A percentile compares a stretch with the other conserved stretches of the same genome.
Conservation (phyloP, 2,797 vertebrate genomes). For the Pteropus rufus region DNA sequence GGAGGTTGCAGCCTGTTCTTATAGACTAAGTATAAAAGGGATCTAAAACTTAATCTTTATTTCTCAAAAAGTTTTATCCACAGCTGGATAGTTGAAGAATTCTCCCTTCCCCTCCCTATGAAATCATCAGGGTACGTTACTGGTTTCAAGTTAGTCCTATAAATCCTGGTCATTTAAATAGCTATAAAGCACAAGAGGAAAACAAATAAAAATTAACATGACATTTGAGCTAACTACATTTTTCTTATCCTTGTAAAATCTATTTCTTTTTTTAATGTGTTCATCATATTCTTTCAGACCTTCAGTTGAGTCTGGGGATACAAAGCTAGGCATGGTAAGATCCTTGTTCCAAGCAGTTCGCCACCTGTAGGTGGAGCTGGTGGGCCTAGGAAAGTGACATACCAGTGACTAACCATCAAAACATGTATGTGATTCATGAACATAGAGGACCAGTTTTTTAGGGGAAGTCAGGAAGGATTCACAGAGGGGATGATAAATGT, state of each 20-base stretch:
- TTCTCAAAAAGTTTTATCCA: not conserved
- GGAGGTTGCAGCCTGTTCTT: not conserved
- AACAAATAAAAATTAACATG: not conserved
- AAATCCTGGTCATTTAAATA: not conserved
- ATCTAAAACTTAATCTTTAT: not conserved
- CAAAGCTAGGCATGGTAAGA: not conserved
- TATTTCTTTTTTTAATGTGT: not conserved
- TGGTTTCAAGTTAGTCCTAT: not conserved
- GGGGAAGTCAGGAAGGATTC: not conserved
- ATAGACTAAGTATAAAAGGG: not conserved
- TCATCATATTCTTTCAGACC: not conserved
- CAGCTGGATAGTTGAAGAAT: not conserved
- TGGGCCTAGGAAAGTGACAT: not conserved
- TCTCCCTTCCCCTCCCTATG: fast-evolving
- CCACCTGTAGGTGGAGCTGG: not conserved
- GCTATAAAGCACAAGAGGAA: not conserved
- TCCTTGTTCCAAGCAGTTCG: not conserved
- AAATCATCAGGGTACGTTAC: not conserved
- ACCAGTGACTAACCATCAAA: not conserved
- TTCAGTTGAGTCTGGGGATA: not conserved
- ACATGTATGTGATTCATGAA: not conserved
- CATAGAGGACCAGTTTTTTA: not conserved
- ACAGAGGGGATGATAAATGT: not conserved
- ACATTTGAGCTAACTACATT: not conserved
- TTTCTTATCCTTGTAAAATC: not conserved